Conservation (phyloP, 2,113 vertebrate genomes). For the Choloepus hoffmanni region DNA sequence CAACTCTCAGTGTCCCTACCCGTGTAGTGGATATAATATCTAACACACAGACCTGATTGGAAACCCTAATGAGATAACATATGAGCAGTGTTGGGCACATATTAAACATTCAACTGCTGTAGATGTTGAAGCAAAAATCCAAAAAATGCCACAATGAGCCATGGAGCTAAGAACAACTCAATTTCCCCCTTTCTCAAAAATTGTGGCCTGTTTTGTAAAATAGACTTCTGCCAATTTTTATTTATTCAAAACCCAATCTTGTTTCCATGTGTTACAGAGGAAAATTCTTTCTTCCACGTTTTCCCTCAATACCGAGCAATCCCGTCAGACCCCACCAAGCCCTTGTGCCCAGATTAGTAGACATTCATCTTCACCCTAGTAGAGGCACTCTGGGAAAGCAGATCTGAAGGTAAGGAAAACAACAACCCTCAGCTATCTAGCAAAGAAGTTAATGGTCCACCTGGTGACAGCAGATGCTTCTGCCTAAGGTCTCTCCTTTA, state of each 20-base stretch:
- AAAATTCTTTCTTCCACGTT: constrained; percentile 55
- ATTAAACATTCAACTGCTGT: neutral
- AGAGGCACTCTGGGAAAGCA: constrained; percentile 42
- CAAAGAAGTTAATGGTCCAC: neutral
- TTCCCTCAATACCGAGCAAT: constrained; percentile 31
- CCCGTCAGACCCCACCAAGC: neutral
- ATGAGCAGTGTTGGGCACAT: neutral
- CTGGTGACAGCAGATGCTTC: neutral
- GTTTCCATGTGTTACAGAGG: constrained; percentile 57
- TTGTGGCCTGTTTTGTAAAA: neutral
- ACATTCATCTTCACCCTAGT: neutral
- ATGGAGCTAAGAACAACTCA: neutral
- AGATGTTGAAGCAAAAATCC: constrained; percentile 37
- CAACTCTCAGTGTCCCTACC: neutral
- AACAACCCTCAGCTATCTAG: neutral
- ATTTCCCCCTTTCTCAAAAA: constrained; percentile 11
- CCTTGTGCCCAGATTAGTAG: constrained; percentile 12
- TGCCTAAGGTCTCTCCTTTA: neutral
- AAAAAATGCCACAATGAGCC: neutral
- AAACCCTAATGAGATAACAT: neutral
- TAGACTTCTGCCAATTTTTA: constrained; percentile 1
- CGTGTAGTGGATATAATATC: neutral
- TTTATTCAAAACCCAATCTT: constrained; percentile 66
- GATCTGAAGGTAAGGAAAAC: neutral
- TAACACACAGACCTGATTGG: neutral